A percentile compares a stretch with the other conserved stretches of the same genome.
phyloP scores from a whole-genome alignment of 2,888 invertebrate genomes.

The Pyrrhia umbra region DNA sequence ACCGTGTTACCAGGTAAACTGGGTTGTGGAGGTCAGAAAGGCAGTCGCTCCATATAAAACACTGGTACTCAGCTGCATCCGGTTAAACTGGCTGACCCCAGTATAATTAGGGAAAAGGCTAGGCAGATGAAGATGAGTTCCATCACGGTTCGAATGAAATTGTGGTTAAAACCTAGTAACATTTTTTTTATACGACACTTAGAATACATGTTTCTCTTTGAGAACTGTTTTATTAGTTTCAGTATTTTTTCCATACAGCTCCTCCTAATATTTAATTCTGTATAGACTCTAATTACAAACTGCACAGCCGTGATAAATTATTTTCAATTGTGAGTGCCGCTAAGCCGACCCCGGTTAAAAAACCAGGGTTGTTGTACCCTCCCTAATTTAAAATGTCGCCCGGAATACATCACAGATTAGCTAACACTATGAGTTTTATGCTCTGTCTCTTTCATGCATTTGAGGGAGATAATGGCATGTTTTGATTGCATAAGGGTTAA shows the following conservation, averaged over 20 bases:
- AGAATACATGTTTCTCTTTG: no score
- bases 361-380: conserved; percentile 43
- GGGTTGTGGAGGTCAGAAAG: no score
- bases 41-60: no score
- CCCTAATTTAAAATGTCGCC: conserved; percentile 54
- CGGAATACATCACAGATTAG: conserved; percentile 47
- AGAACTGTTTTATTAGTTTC: neutral
- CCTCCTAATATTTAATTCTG: conserved; percentile 14
- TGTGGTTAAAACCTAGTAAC: no score
- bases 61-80: no score
- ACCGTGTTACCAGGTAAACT: no score
- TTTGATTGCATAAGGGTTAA: no score
- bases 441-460: conserved; percentile 29
- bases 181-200: no score
- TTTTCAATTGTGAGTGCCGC: conserved; percentile 42
- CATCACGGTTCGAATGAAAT: no score
- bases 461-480: neutral
- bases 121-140: no score
- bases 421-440: conserved; percentile 51
- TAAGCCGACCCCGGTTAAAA: conserved; percentile 38
- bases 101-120: no score
- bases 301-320: conserved; percentile 47
- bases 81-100: no score
- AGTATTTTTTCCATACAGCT: neutral
- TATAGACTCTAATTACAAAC: conserved; percentile 50